A percentile compares a stretch with the other conserved stretches of the same genome.
phyloP scores from a whole-genome alignment of 2,113 vertebrate genomes.

The Ochotona curzoniae region DNA sequence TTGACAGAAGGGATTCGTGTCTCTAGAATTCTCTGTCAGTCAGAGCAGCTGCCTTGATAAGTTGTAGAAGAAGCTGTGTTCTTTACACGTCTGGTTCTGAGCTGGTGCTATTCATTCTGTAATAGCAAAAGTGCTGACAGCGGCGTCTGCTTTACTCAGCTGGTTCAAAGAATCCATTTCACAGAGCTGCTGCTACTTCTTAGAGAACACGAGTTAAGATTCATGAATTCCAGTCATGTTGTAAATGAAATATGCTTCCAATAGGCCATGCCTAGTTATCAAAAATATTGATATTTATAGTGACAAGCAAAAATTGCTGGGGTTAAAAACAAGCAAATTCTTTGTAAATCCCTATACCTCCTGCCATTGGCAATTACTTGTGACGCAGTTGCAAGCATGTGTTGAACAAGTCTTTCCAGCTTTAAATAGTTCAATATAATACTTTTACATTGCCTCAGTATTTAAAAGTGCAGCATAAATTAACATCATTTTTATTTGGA shows the following conservation, averaged over 20 bases:
- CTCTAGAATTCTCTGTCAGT: conserved; percentile 36
- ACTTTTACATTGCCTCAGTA: background rate
- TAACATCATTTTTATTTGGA: background rate
- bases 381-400: background rate
- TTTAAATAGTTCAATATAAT: background rate
- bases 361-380: background rate
- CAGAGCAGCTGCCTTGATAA: background rate
- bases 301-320: background rate
- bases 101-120: background rate
- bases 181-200: background rate
- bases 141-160: conserved; percentile 25
- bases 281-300: background rate
- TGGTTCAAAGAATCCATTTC: conserved; percentile 24
- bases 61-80: conserved; percentile 14
- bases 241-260: conserved; percentile 4
- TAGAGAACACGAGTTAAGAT: background rate
- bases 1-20: background rate
- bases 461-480: conserved; percentile 13
- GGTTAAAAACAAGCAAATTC: background rate
- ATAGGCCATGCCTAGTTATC: background rate
- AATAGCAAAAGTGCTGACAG: conserved; percentile 28
- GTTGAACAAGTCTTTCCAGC: background rate
- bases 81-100: background rate
- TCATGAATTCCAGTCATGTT: background rate
- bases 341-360: background rate